Conservation (phyloP, 2,113 vertebrate species). For the Dasyurus viverrinus region DNA sequence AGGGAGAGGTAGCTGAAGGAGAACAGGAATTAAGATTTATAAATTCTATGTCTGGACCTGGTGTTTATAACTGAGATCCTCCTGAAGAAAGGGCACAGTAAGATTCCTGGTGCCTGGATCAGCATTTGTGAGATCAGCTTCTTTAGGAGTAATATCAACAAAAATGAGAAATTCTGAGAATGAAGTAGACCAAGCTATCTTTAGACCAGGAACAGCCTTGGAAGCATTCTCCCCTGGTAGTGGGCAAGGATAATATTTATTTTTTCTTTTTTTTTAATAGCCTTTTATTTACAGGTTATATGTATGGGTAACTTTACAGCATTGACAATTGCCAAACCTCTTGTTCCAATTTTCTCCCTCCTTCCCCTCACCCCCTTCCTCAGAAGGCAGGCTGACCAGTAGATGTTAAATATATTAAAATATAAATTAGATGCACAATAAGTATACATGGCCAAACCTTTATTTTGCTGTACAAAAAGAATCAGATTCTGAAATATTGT, state of each 20-base stretch:
- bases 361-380: too few species aligned
- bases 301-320: too few species aligned
- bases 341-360: too few species aligned
- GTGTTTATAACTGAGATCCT: not conserved
- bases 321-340: too few species aligned
- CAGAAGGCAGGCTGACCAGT: too few species aligned
- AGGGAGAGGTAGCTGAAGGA: not conserved
- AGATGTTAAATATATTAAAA: too few species aligned
- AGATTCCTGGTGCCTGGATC: not conserved
- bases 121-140: not conserved
- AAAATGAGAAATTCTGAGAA: not conserved
- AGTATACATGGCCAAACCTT: too few species aligned
- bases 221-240: not conserved
- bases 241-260: not conserved
- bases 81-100: not conserved
- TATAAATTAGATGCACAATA: too few species aligned
- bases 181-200: not conserved
- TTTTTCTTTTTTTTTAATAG: too few species aligned
- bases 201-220: not conserved
- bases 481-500: too few species aligned
- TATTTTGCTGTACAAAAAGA: too few species aligned
- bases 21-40: not conserved
- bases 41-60: not conserved
- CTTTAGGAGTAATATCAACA: not conserved
- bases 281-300: too few species aligned